Percentiles rank a stretch among this genome's conserved stretches.
These are phyloP conservation scores for Eupristina koningsbergeri DNA, from an alignment of 1,140 invertebrate species.

Conservation along the genomic window DNA sequence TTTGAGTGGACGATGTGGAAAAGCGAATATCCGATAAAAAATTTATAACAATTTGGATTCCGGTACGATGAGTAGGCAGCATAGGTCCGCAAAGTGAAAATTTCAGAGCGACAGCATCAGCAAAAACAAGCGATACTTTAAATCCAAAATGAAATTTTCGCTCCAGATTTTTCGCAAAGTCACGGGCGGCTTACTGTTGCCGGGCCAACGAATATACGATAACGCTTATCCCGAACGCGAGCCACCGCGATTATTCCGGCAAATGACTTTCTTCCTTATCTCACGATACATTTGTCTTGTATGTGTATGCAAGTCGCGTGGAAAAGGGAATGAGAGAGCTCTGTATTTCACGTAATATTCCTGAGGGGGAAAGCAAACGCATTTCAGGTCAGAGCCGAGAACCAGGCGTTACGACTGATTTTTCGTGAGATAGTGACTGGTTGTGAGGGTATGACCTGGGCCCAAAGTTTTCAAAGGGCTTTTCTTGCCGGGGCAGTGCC, in stretches of 20 bases:
- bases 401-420: conserved; percentile 47
- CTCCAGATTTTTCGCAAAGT: conserved; percentile 7
- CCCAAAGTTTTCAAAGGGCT: not conserved
- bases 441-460: not conserved
- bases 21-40: not conserved
- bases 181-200: not conserved
- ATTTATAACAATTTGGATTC: not conserved
- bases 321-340: not conserved
- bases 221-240: conserved; percentile 12
- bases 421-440: conserved; percentile 47
- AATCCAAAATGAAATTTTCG: conserved; percentile 10
- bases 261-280: conserved; percentile 40
- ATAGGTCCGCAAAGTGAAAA: not conserved
- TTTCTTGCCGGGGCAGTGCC: not conserved
- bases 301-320: not conserved
- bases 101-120: not conserved
- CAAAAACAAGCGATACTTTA: not conserved
- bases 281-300: conserved; percentile 24
- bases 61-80: not conserved
- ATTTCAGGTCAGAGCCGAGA: not conserved
- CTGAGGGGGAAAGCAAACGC: conserved; percentile 27
- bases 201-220: not conserved
- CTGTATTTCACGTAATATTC: not conserved
- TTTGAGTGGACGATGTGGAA: not conserved
- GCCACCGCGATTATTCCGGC: not conserved